Conservation (phyloP, 2,113 vertebrate genomes). For the Hippocampus comes region DNA sequence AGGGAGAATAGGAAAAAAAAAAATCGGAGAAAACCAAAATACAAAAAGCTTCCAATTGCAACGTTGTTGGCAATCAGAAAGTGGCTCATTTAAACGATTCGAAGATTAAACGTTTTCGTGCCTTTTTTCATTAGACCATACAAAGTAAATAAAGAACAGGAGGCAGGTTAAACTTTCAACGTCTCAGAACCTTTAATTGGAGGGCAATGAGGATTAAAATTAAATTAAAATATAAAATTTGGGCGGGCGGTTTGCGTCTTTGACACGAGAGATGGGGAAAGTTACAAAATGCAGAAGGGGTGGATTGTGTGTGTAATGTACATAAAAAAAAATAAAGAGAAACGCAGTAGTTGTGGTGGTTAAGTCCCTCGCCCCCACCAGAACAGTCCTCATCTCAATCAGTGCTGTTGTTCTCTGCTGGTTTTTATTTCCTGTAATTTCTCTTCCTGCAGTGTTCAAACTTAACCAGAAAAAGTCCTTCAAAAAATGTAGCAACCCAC, state of each 20-base stretch:
- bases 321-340: conserved; percentile 31
- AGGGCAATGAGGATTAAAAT: conserved; percentile 75
- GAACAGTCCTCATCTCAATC: conserved; percentile 62
- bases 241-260: conserved; percentile 46
- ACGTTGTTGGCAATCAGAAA: no score
- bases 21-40: no score
- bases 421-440: conserved; percentile 54
- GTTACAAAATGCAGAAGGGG: conserved; percentile 48
- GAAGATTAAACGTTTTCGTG: no score
- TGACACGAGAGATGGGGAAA: conserved; percentile 31
- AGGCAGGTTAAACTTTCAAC: conserved; percentile 52
- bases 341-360: conserved; percentile 61
- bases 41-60: no score
- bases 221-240: conserved; percentile 76
- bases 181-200: conserved; percentile 79
- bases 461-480: conserved; percentile 74
- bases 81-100: background rate
- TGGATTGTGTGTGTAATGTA: conserved; percentile 41
- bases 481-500: conserved; percentile 78
- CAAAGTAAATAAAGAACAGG: conserved; percentile 1
- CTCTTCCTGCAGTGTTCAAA: conserved; percentile 75
- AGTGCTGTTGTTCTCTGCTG: conserved; percentile 47
- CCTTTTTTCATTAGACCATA: background rate
- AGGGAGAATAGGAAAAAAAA: no score
- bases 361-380: conserved; percentile 61